These are phyloP conservation scores for Ostrea denselamellosa DNA, from an alignment of 1,140 invertebrate species.

Conservation along the genomic window DNA sequence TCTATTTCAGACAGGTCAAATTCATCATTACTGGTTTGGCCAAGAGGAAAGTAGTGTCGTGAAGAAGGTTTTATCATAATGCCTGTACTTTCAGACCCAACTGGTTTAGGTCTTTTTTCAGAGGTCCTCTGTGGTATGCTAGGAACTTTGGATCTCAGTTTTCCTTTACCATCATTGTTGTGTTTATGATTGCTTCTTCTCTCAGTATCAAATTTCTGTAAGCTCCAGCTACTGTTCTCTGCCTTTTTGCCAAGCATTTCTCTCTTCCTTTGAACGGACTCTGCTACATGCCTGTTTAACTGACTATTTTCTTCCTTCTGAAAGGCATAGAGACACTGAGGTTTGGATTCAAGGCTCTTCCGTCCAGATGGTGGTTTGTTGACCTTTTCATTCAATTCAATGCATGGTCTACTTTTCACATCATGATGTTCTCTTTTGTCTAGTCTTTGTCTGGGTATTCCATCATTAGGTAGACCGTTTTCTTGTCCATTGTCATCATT, in stretches of 20 bases:
- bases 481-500: not conserved
- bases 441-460: not conserved
- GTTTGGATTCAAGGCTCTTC: not conserved
- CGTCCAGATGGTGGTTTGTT: not conserved
- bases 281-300: not conserved
- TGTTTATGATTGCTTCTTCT: not conserved
- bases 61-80: not conserved
- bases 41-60: not conserved
- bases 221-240: no score
- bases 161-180: not conserved
- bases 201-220: not conserved
- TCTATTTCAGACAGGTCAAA: not conserved
- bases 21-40: not conserved
- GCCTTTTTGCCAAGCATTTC: not conserved
- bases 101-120: not conserved
- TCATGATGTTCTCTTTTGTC: not conserved
- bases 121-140: not conserved
- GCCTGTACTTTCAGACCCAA: not conserved
- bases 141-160: not conserved
- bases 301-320: not conserved
- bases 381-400: not conserved
- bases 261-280: not conserved
- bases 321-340: not conserved
- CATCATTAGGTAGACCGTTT: not conserved
- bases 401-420: not conserved